Conservation (phyloP, 2,797 vertebrate genomes). For the Coluber constrictor region DNA sequence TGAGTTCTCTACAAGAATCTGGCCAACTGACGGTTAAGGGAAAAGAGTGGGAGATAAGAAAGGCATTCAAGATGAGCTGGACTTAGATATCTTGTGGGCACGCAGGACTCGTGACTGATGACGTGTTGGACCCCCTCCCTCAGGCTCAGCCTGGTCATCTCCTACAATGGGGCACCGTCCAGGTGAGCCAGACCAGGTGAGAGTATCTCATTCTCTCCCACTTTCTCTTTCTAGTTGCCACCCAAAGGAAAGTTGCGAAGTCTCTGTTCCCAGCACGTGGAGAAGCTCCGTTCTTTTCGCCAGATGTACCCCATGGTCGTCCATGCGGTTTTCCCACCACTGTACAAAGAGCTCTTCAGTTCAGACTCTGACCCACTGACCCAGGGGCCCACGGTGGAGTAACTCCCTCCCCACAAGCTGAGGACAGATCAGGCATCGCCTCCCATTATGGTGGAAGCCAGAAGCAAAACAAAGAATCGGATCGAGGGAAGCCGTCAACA, state of each 20-base stretch:
- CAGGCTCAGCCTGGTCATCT: too few relatives aligned
- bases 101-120: too few relatives aligned
- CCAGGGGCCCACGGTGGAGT: constrained; percentile 38
- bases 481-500: background rate
- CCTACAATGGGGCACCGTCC: background rate
- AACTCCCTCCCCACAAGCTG: background rate
- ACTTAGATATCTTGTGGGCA: too few relatives aligned
- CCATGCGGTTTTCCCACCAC: constrained; percentile 76
- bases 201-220: background rate
- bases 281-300: constrained; percentile 67
- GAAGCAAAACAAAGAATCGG: background rate
- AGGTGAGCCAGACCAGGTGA: background rate
- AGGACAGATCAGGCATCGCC: background rate
- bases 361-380: constrained; percentile 73
- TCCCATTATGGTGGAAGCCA: background rate
- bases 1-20: too few relatives aligned
- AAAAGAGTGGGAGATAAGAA: too few relatives aligned
- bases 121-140: too few relatives aligned
- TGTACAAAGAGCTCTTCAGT: constrained; percentile 90
- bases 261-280: constrained; percentile 70
- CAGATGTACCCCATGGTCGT: constrained; percentile 65
- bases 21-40: too few relatives aligned
- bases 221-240: constrained; percentile 58
- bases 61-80: too few relatives aligned
- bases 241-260: constrained; percentile 62